A percentile compares a stretch with the other conserved stretches of the same genome.
Conservation (phyloP, 2,888 invertebrate species). For the Gibbula magus region DNA sequence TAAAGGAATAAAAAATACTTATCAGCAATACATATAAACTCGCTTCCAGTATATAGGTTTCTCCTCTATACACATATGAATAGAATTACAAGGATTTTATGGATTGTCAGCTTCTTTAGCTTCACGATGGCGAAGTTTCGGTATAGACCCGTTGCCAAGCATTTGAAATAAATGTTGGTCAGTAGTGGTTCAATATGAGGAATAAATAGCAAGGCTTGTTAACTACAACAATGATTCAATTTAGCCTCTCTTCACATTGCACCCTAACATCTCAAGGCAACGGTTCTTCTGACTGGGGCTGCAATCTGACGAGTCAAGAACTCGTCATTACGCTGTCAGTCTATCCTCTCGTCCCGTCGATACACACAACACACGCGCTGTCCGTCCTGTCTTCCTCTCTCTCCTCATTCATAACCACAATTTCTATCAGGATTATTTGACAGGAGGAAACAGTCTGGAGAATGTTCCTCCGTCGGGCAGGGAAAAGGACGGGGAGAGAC, state of each 20-base stretch:
- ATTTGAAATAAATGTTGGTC: background rate
- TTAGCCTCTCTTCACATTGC: background rate
- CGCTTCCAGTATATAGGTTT: no score
- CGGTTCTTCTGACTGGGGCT: background rate
- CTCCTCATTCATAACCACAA: constrained; percentile 12
- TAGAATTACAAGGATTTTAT: no score
- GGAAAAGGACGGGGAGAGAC: background rate
- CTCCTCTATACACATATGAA: no score
- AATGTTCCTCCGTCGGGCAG: background rate
- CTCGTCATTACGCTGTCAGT: background rate
- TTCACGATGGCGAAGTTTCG: no score
- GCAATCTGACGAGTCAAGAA: background rate
- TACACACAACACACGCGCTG: background rate
- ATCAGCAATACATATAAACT: no score
- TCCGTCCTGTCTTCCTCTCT: background rate
- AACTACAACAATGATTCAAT: background rate
- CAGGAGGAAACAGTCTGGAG: constrained; percentile 9
- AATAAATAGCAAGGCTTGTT: background rate
- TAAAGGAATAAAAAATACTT: no score
- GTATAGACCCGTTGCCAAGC: no score
- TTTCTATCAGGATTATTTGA: constrained; percentile 20
- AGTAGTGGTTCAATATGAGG: background rate
- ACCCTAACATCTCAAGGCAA: background rate
- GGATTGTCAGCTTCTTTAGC: no score
- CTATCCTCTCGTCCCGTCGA: background rate